A percentile compares a stretch with the other conserved stretches of the same genome.
Conservation (phyloP, 2,797 vertebrate genomes). For the Parauchenoglanis ngamensis region DNA sequence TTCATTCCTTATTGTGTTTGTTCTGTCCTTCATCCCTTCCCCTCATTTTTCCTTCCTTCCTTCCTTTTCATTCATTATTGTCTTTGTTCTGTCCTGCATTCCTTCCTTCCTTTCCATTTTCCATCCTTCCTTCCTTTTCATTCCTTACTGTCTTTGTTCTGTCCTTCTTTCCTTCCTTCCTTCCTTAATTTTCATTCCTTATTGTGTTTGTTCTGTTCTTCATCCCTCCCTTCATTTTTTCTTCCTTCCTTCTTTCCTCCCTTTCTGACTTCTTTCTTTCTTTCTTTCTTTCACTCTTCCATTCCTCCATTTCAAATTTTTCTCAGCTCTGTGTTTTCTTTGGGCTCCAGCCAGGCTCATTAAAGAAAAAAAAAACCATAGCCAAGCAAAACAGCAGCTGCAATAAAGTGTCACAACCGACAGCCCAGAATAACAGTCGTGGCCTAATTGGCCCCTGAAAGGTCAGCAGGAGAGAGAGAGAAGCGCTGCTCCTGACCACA, state of each 20-base stretch:
- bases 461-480: slow-evolving; percentile 45
- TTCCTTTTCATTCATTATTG: neutral
- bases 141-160: neutral
- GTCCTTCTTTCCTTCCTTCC: neutral
- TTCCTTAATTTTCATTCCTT: neutral
- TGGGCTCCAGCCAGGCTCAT: slow-evolving; percentile 34
- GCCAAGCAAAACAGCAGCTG: slow-evolving; percentile 54
- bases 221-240: too few species aligned
- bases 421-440: slow-evolving; percentile 49
- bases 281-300: neutral
- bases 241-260: neutral
- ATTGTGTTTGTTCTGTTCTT: neutral
- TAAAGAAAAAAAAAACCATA: slow-evolving; percentile 50
- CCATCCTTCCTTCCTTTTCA: neutral
- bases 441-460: slow-evolving; percentile 55
- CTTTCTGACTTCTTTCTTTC: neutral
- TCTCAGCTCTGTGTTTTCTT: neutral
- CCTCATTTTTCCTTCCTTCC: neutral
- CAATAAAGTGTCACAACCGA: slow-evolving; percentile 47
- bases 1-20: neutral
- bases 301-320: neutral
- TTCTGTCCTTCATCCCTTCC: neutral
- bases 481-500: slow-evolving; percentile 44
- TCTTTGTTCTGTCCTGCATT: neutral
- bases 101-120: neutral